Conservation (phyloP, 2,113 vertebrate species). For the Nerophis ophidion region DNA sequence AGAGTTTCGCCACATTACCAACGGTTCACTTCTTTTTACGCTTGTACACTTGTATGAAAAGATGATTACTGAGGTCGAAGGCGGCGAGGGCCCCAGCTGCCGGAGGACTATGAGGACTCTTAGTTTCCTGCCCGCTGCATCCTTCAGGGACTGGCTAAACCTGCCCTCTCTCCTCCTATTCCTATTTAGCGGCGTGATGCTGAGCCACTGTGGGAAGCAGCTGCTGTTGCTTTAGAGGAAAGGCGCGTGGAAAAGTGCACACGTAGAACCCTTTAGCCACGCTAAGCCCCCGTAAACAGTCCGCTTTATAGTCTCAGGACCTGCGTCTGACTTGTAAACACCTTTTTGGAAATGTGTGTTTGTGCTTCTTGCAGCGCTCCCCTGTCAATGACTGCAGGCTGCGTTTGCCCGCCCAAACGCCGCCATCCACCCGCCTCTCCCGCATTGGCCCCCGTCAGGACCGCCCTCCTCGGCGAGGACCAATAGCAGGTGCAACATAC, state of each 20-base stretch:
- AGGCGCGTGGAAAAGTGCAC: constrained; percentile 34
- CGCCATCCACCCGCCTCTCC: not conserved
- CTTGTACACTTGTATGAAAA: no score
- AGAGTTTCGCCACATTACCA: no score
- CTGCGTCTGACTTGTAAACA: constrained; percentile 17
- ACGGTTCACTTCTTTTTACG: no score
- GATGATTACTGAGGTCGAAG: no score
- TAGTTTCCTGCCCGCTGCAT: constrained; percentile 16
- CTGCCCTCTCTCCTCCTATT: constrained; percentile 1
- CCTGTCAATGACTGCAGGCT: constrained; percentile 48
- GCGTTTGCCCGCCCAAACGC: constrained; percentile 32
- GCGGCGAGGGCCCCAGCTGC: constrained; percentile 1
- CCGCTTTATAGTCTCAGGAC: constrained; percentile 22
- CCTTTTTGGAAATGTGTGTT: not conserved
- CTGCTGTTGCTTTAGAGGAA: constrained; percentile 39
- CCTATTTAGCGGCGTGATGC: constrained; percentile 4
- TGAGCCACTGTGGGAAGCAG: constrained; percentile 45
- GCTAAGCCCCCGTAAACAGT: constrained; percentile 50
- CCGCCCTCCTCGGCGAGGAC: constrained; percentile 67
- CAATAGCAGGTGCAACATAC: constrained; percentile 71
- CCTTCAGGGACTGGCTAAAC: constrained; percentile 8
- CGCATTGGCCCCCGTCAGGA: constrained; percentile 69
- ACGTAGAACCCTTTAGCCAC: constrained; percentile 47
- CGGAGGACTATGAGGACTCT: constrained; percentile 38
- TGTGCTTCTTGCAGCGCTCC: constrained; percentile 37